phyloP scores from a whole-genome alignment of 2,888 invertebrate genomes.

The Cybosia mesomella region DNA sequence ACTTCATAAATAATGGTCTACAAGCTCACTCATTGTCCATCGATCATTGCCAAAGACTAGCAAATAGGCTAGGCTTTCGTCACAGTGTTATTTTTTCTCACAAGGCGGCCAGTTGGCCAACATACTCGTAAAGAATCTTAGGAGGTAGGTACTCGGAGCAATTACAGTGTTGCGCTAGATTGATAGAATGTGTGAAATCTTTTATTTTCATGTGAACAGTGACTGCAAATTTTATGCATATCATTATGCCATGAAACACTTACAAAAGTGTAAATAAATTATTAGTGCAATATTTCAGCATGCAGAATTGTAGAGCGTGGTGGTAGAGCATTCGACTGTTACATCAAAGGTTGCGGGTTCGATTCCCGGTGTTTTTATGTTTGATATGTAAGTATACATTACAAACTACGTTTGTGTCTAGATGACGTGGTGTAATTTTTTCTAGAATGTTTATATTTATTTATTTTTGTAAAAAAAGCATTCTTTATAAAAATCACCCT shows the following conservation, averaged over 20 bases:
- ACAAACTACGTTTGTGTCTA: too few relatives aligned
- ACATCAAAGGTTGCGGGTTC: too few relatives aligned
- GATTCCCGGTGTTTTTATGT: too few relatives aligned
- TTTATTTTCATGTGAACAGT: constrained; percentile 37
- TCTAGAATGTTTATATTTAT: too few relatives aligned
- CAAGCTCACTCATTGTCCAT: constrained; percentile 27
- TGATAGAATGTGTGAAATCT: constrained; percentile 49
- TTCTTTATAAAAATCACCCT: too few relatives aligned
- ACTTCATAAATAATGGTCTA: constrained; percentile 8
- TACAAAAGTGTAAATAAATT: too few relatives aligned
- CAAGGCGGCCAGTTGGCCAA: constrained; percentile 41
- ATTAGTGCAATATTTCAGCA: too few relatives aligned
- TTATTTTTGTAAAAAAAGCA: too few relatives aligned
- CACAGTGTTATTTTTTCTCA: constrained; percentile 53
- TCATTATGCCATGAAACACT: background rate
- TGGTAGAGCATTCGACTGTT: too few relatives aligned
- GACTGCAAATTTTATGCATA: constrained; percentile 29
- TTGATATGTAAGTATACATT: too few relatives aligned
- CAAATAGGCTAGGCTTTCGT: constrained; percentile 46
- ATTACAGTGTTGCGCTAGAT: constrained; percentile 47
- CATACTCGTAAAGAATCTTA: constrained; percentile 52
- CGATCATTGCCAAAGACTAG: constrained; percentile 49
- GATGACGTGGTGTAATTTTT: too few relatives aligned
- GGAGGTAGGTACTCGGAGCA: constrained; percentile 33
- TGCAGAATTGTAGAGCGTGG: too few relatives aligned